Base-by-base conservation (phyloP, 2,113 vertebrate species). In the Peromyscus maniculatus region DNA sequence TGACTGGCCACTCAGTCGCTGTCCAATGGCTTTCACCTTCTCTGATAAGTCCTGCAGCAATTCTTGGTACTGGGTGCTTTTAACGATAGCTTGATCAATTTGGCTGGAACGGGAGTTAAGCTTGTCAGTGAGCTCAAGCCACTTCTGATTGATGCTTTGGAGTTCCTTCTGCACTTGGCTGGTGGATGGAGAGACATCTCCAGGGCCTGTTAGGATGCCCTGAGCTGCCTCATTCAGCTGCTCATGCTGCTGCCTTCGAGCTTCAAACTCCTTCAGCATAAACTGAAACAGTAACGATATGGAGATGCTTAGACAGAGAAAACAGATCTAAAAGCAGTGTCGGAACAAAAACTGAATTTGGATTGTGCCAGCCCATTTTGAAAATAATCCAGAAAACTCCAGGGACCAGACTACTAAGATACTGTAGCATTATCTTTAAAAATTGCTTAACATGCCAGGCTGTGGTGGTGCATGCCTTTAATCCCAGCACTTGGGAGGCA, bases 191-290 rank as follows among this genome's bases (percentile, higher is more conserved):
- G 99, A 99, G 78, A 98, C 98, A 87, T 99, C 98, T 39, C 98
- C 98, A 33, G 98, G 98, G 74, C 99, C 99, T n/a, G 98, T 98
- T 49, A 99, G 98, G 98, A 99, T 99, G 80, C 99, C 99, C 97
- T 99, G 98, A 1, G 99, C 99, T 0, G 99, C 99, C 97, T 99
- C 99, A 26, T 99, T 99, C 96, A 99, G 98, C 98, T 99, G 99
- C 93, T 99, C 99, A 2, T 99, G 99, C 98, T 99, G 99, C 0
- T 99, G 99, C 69, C 98, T 98, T 0, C 99, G 98, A 2, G 99
- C 99, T 98, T 99, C 99, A 96, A 99, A 99, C 99, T 99, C 99
- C 80, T 99, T 99, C 97, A 99, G 98, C 99, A 99, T 99, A 98
- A 99, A 99, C 99, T 99, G 98, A 15, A 98, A 99, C 31, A 98